Base-by-base conservation (phyloP, 2,888 invertebrate genomes). In the Conus canariensis region DNA sequence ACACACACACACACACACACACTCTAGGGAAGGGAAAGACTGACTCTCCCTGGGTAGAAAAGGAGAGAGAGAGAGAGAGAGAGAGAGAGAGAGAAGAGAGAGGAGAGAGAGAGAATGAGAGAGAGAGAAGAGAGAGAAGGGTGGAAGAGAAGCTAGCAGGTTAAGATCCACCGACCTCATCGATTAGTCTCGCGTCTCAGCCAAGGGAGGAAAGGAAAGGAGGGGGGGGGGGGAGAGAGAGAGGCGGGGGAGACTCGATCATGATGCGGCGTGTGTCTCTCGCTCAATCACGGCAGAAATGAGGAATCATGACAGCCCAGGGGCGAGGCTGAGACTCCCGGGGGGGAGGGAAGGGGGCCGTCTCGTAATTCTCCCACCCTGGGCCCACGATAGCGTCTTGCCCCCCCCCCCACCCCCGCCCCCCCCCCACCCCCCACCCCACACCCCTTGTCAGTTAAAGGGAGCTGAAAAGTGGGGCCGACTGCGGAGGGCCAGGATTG, bases 231-330 rank as follows among this genome's bases (percentile, higher is more conserved):
- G 2, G 4, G 45, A 0, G 4, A 0, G 45, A 3, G 45, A 45
- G 45, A 45, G 45, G 45, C 45, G 45, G 4, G 45, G 45, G 4
- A 45, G 45, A 4, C 45, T 45, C 85, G 89, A 91, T 91, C 91
- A 91, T 90, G 82, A 91, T 88, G 90, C 88, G 89, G 85, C 85
- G 88, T 60, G 88, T 91, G 91, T 90, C 88, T 77, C 85, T 87
- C 90, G 90, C 87, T 91, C 90, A 91, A 91, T 91, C 88, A 91
- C 67, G 85, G 85, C 74, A 83, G 77, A 91, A 91, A 90, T 90
- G 91, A 91, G 91, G 88, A 90, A 90, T 91, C 89, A 91, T 74
- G 89, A 90, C 90, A 85, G 45, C 45, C 45, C 45, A 45, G 45
- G 45, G 90, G 88, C 60, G 88, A 91, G 82, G 88, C 89, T 30